Conservation (phyloP, 2,797 vertebrate species). For the Gambusia yucatana region DNA sequence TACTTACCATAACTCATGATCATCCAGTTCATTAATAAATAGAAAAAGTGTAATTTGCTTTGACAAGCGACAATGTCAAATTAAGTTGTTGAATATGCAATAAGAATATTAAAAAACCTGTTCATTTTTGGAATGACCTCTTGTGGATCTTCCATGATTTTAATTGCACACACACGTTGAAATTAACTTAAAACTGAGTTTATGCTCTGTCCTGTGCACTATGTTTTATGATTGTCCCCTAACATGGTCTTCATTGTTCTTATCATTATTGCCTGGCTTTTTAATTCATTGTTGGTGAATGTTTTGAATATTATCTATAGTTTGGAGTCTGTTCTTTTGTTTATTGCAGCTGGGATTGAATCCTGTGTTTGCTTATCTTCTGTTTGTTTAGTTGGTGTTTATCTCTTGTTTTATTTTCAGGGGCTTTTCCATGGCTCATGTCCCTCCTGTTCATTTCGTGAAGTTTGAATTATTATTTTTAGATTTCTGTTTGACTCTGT, state of each 20-base stretch:
- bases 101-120: neutral
- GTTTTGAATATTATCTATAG: neutral
- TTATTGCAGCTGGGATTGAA: neutral
- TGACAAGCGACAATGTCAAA: neutral
- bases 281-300: neutral
- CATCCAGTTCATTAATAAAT: neutral
- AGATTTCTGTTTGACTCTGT: neutral
- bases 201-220: neutral
- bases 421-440: neutral
- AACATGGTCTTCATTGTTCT: neutral
- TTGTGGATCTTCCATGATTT: neutral
- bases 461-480: neutral
- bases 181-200: neutral
- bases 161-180: neutral
- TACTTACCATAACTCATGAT: neutral
- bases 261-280: neutral
- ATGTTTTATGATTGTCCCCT: neutral
- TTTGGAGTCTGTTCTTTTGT: neutral
- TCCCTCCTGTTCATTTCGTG: neutral
- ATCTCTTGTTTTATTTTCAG: neutral
- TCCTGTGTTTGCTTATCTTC: neutral
- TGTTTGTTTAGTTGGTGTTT: neutral
- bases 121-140: neutral
- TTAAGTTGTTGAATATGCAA: neutral
- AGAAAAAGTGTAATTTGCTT: neutral